Evolutionary conservation across 2,797 vertebrate genomes (phyloP), one percentile per base, ranked within the genome.

Genomic region (Hippocampus kuda): DNA sequence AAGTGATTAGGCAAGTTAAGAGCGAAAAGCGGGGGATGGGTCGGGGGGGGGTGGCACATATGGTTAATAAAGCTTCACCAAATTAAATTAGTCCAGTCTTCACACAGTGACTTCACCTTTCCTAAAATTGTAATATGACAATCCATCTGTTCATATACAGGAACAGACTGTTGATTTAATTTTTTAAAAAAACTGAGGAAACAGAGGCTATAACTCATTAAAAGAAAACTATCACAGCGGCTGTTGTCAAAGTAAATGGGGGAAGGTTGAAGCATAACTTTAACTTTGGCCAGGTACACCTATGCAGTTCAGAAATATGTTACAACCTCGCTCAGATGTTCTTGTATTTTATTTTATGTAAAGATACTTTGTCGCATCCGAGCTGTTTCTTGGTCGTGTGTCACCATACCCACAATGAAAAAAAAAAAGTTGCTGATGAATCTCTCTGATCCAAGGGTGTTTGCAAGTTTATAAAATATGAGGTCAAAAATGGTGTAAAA

Each of bases 41-140:
- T n/a, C n/a, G 46, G 46, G 34, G 34, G 34, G 34, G 34, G 7
- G 60, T 57, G 61, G 67, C 74, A 72, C 69, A 56, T 69, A 72
- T 79, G 73, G 68, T 72, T 76, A 72, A 81, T 75, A 74, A 80
- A 84, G 59, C 77, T 71, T 67, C 66, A 66, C 71, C 79, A 68
- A 80, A 86, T 86, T 81, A 68, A 84, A 81, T 83, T 81, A 81
- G 66, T 67, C 54, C 74, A 75, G 82, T 84, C 81, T 80, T 68
- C 41, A 42, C 72, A 42, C 72, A 60, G 72, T 68, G 74, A 30
- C 74, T 80, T 81, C 71, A 81, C 82, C 68, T 44, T 8, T 48
- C 53, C 81, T 85, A 77, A 85, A 86, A 82, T 86, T 86, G 87
- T 86, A 86, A 85, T 87, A 81, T 76, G 75, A 82, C 78, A 74